Conservation (phyloP, 1,140 invertebrate species). For the Drosophila kohkoa region DNA sequence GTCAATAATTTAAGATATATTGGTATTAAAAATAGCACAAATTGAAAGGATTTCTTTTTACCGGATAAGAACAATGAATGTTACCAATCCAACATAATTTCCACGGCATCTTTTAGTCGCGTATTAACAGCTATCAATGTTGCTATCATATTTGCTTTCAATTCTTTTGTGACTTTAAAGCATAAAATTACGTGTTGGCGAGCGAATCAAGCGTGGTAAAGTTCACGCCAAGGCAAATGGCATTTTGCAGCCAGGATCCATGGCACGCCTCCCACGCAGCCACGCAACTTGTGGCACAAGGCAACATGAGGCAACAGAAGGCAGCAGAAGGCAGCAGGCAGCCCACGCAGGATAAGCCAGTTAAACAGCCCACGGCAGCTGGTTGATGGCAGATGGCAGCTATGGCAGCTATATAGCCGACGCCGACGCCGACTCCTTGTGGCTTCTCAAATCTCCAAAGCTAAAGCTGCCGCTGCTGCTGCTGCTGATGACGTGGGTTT, state of each 20-base stretch:
- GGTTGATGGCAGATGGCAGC: slow-evolving; percentile 12
- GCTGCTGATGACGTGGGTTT: slow-evolving; percentile 17
- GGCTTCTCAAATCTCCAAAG: slow-evolving; percentile 12
- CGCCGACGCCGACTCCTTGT: slow-evolving; percentile 4
- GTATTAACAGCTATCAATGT: neutral
- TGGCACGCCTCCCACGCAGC: slow-evolving; percentile 1
- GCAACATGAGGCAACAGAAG: too few species aligned
- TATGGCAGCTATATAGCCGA: neutral
- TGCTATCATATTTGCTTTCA: neutral
- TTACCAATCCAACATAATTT: too few species aligned
- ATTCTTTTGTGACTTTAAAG: neutral
- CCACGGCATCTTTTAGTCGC: neutral
- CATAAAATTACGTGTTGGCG: slow-evolving; percentile 18
- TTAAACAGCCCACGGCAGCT: slow-evolving; percentile 30
- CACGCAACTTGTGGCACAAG: neutral
- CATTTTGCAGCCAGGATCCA: slow-evolving; percentile 17
- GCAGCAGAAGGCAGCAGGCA: neutral
- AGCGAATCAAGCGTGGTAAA: slow-evolving; percentile 26
- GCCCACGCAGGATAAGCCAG: slow-evolving; percentile 38
- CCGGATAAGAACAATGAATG: too few species aligned
- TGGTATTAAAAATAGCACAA: too few species aligned
- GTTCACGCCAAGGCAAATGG: slow-evolving; percentile 40
- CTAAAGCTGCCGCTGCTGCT: neutral
- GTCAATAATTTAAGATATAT: too few species aligned
- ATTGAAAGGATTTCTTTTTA: too few species aligned